phyloP scores from a whole-genome alignment of 2,888 invertebrate genomes.

The Dicyrtoma fusca region DNA sequence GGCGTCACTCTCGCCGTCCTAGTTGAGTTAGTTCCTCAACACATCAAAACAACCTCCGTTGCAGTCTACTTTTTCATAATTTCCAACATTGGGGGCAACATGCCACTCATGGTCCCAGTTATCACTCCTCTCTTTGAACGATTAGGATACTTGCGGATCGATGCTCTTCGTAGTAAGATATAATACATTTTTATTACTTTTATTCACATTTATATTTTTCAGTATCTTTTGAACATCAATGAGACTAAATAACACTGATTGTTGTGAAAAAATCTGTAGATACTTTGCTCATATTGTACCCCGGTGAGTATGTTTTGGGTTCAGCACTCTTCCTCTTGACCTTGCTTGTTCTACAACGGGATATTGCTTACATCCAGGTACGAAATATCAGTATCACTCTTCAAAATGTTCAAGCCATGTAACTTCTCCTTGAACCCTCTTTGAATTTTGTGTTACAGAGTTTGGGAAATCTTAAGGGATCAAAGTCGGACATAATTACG shows the following conservation, averaged over 20 bases:
- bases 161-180: slow-evolving; percentile 46
- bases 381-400: too few species aligned
- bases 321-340: slow-evolving; percentile 52
- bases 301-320: slow-evolving; percentile 55
- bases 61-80: slow-evolving; percentile 61
- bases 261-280: slow-evolving; percentile 36
- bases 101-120: slow-evolving; percentile 60
- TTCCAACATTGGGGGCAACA: slow-evolving; percentile 60
- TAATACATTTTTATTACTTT: background rate
- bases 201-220: background rate
- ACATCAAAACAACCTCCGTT: slow-evolving; percentile 59
- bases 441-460: too few species aligned
- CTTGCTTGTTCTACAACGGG: slow-evolving; percentile 48
- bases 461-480: slow-evolving; percentile 10
- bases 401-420: background rate
- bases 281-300: slow-evolving; percentile 47
- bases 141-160: slow-evolving; percentile 36
- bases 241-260: background rate
- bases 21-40: slow-evolving; percentile 60
- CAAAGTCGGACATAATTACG: slow-evolving; percentile 38
- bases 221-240: background rate
- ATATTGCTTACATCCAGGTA: slow-evolving; percentile 46
- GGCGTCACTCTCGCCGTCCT: slow-evolving; percentile 60
- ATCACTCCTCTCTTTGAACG: slow-evolving; percentile 56
- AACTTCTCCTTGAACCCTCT: background rate